These are phyloP conservation scores for Corythornis vintsioides DNA, from an alignment of 2,113 vertebrate genomes.

Conservation along the genomic window DNA sequence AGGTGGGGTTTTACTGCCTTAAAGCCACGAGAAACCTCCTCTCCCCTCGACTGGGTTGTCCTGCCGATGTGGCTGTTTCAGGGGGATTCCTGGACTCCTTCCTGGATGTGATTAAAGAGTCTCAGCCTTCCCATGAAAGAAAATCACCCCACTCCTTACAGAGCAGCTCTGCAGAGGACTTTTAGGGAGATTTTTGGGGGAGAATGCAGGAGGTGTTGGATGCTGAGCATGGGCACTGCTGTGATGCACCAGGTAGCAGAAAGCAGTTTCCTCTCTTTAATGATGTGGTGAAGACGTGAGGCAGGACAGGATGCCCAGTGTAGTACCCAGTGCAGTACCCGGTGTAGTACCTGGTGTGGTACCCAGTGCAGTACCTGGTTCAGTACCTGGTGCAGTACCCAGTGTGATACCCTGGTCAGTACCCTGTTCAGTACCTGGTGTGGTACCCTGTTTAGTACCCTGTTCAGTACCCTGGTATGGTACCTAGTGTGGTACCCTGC, in stretches of 20 bases:
- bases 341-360: too few relatives aligned
- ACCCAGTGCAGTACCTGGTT: too few relatives aligned
- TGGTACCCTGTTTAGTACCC: too few relatives aligned
- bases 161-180: not conserved
- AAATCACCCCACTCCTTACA: not conserved
- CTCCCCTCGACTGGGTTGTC: not conserved
- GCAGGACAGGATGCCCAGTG: not conserved
- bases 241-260: not conserved
- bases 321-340: too few relatives aligned
- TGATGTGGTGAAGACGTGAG: not conserved
- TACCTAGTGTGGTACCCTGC: too few relatives aligned
- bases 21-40: not conserved
- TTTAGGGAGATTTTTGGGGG: not conserved
- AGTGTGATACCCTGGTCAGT: too few relatives aligned
- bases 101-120: not conserved
- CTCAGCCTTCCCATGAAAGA: rapidly evolving
- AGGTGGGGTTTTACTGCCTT: not conserved
- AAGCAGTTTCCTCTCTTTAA: not conserved
- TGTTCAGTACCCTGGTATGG: too few relatives aligned
- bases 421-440: too few relatives aligned
- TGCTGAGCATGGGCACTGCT: not conserved
- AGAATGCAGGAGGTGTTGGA: not conserved
- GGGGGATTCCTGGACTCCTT: not conserved
- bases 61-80: rapidly evolving
- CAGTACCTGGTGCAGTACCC: too few relatives aligned